Evolutionary conservation across 2,797 vertebrate species (phyloP).

Genomic region (Bradypus variegatus): DNA sequence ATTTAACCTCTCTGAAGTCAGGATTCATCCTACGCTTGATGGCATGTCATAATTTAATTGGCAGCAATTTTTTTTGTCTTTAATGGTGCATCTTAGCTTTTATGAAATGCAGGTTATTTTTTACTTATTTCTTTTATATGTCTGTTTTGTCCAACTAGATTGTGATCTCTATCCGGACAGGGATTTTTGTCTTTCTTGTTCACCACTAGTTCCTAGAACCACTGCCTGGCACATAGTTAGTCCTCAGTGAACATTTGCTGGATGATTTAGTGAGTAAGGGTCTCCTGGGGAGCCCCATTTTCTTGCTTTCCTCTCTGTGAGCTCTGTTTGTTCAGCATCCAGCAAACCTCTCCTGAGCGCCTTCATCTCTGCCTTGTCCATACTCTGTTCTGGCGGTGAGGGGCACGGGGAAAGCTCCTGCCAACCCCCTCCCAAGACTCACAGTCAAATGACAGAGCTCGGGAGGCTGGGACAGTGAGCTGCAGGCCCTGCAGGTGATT

Average conservation of each 20-base stretch:
- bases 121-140: not conserved
- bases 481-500: not conserved
- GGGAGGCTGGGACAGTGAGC: not conserved
- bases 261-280: not conserved
- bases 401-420: not conserved
- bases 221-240: not conserved
- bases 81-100: not conserved
- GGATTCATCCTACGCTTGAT: not conserved
- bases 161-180: not conserved
- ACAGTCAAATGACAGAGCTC: not conserved
- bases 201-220: not conserved
- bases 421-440: not conserved
- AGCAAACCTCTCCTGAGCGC: not conserved
- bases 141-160: not conserved
- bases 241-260: not conserved
- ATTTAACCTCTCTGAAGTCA: not conserved
- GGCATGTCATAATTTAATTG: constrained; percentile 1
- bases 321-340: not conserved
- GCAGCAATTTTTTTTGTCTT: not conserved
- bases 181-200: constrained; percentile 4
- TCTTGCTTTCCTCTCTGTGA: not conserved
- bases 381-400: not conserved
- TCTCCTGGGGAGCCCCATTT: not conserved
- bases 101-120: not conserved
- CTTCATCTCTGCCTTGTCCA: not conserved